Evolutionary conservation across 2,113 vertebrate genomes (phyloP).

Genomic region (Ceuthmochares aereus): DNA sequence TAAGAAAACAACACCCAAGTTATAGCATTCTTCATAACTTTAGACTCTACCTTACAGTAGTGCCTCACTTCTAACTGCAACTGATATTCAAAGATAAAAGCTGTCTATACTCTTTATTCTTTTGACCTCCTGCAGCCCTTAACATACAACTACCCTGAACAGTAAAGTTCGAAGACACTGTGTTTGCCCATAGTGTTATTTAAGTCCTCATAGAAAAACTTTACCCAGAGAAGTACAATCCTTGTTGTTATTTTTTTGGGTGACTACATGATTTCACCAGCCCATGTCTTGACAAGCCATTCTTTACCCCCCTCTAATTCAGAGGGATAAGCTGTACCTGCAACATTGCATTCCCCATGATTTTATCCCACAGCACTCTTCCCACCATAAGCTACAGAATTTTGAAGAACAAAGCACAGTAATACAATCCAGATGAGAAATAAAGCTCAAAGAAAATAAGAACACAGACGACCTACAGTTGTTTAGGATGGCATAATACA

Average conservation of each 20-base stretch:
- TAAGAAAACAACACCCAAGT: not conserved
- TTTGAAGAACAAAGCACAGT: not conserved
- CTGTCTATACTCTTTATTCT: not conserved
- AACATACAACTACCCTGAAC: not conserved
- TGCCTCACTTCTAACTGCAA: rapidly evolving
- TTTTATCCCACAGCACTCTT: not conserved
- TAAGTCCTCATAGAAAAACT: not conserved
- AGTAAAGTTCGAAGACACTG: not conserved
- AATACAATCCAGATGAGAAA: not conserved
- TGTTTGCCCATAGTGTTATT: not conserved
- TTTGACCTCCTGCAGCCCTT: not conserved
- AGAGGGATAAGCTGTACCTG: not conserved
- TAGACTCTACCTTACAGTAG: not conserved
- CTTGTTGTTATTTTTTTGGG: not conserved
- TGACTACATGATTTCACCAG: not conserved
- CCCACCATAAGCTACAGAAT: not conserved
- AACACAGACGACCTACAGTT: not conserved
- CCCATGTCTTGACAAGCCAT: not conserved
- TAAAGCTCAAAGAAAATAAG: not conserved
- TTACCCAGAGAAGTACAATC: not conserved
- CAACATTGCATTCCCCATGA: not conserved
- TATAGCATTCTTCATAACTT: not conserved
- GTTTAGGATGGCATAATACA: not conserved
- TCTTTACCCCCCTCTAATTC: not conserved
- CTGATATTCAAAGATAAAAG: not conserved